These are phyloP conservation scores for Chroicocephalus ridibundus DNA, from an alignment of 2,113 vertebrate genomes.

Conservation along the genomic window DNA sequence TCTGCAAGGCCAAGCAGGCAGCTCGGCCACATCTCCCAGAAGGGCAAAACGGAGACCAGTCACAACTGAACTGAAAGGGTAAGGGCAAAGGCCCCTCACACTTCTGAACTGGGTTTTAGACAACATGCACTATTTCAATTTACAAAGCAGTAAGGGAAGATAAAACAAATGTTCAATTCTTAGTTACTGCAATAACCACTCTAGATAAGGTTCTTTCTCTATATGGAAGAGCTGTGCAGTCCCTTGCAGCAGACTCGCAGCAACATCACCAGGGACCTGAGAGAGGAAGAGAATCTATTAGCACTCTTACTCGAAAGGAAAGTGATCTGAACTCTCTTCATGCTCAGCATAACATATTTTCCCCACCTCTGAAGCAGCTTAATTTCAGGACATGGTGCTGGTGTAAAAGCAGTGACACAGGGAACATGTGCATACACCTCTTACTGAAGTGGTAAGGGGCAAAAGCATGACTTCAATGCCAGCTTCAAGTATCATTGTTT, in stretches of 20 bases:
- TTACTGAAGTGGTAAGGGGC: neutral
- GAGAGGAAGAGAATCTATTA: neutral
- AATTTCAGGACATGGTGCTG: neutral
- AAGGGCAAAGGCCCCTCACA: neutral
- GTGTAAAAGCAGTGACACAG: neutral
- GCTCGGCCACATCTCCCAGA: neutral
- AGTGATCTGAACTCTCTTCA: neutral
- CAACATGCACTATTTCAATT: accelerated
- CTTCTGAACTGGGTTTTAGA: neutral
- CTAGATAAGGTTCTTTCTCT: no score
- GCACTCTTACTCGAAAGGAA: neutral
- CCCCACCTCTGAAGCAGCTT: no score
- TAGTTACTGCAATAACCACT: neutral
- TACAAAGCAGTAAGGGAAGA: neutral
- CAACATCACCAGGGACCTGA: neutral
- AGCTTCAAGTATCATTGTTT: neutral
- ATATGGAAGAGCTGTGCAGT: neutral
- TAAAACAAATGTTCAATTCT: neutral
- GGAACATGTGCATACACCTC: accelerated
- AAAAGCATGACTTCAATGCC: neutral
- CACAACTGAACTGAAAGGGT: neutral
- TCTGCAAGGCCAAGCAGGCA: neutral
- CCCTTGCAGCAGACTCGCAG: neutral
- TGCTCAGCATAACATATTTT: no score
- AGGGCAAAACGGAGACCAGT: neutral